phyloP scores from a whole-genome alignment of 1,140 invertebrate genomes.

The Penaeus indicus region DNA sequence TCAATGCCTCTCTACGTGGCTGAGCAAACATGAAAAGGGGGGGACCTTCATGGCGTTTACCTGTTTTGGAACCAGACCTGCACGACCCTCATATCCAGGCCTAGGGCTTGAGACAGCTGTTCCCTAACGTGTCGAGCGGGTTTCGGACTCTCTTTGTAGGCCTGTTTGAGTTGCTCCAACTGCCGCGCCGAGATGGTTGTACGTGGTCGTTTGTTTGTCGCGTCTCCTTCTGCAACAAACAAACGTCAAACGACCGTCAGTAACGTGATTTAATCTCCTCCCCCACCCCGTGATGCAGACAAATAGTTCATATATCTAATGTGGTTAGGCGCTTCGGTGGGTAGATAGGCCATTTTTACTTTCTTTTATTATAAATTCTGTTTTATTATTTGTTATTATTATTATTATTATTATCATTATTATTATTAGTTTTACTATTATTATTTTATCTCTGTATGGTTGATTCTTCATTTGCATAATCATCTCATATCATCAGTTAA shows the following conservation, averaged over 20 bases:
- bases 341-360: too few species aligned
- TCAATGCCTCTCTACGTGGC: too few species aligned
- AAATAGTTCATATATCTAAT: neutral
- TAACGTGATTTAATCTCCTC: neutral
- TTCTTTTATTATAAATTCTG: too few species aligned
- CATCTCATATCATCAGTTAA: too few species aligned
- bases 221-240: conserved; percentile 80
- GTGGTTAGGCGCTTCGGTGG: too few species aligned
- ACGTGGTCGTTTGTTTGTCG: conserved; percentile 95
- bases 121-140: conserved; percentile 97
- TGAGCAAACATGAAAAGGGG: too few species aligned
- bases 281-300: neutral
- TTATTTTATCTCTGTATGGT: too few species aligned
- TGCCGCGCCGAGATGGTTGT: conserved; percentile 99
- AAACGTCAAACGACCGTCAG: conserved; percentile 30
- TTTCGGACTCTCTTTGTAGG: conserved; percentile 98
- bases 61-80: conserved; percentile 99
- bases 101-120: conserved; percentile 96
- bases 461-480: too few species aligned
- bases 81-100: conserved; percentile 98
- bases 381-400: too few species aligned
- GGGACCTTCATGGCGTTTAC: conserved; percentile 71
- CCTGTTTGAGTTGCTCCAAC: conserved; percentile 96
- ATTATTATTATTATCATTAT: too few species aligned
- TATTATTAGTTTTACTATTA: too few species aligned